Percentiles rank a stretch among this genome's conserved stretches.
Conservation (phyloP, 2,888 invertebrate genomes). For the Cheilosia impressa region DNA sequence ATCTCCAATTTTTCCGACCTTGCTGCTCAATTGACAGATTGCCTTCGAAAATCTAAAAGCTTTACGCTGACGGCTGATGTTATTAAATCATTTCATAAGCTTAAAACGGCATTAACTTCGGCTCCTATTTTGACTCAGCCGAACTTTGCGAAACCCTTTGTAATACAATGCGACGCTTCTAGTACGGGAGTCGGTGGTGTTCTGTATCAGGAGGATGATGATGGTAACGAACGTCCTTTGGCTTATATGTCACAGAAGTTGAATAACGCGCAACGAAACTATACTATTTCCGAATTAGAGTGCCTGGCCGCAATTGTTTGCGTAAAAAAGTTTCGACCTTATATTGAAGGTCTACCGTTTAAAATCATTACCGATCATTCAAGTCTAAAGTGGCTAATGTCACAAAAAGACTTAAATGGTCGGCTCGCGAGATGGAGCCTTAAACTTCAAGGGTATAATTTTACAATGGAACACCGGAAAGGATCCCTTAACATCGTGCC, state of each 20-base stretch:
- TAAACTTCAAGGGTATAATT: neutral
- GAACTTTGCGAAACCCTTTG: no score
- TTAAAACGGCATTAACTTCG: neutral
- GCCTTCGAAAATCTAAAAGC: neutral
- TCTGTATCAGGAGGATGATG: neutral
- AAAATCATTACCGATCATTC: neutral
- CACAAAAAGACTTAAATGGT: neutral
- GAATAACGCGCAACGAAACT: neutral
- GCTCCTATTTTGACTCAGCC: no score
- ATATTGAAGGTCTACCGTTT: neutral
- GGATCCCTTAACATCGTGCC: neutral
- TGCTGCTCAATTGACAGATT: no score
- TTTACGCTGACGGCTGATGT: neutral
- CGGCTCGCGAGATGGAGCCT: neutral
- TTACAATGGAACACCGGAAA: neutral
- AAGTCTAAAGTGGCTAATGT: neutral
- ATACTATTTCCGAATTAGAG: neutral
- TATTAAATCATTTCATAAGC: neutral
- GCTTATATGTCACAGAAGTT: neutral
- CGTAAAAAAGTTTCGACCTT: neutral
- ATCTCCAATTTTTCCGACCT: neutral
- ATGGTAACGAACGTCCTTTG: neutral
- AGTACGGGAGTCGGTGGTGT: neutral
- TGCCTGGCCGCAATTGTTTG: neutral
- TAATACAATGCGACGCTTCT: neutral